These are phyloP conservation scores for Sycophila texana DNA, from an alignment of 2,888 invertebrate species.

Conservation along the genomic window DNA sequence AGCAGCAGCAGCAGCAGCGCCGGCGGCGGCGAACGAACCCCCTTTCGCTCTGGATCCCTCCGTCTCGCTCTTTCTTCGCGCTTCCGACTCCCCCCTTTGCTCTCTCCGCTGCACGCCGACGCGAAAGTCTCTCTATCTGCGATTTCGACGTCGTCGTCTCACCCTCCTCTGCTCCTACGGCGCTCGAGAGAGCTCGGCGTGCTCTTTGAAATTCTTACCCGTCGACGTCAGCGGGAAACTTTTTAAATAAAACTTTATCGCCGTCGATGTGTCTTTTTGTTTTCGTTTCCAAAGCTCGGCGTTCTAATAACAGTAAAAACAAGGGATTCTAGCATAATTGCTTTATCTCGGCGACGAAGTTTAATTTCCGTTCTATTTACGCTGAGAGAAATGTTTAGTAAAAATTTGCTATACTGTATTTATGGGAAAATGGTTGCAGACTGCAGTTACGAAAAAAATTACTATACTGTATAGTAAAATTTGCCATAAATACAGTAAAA, in stretches of 20 bases:
- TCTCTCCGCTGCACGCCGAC: neutral
- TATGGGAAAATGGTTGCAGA: too few species aligned
- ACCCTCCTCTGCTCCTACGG: conserved; percentile 15
- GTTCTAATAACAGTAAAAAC: neutral
- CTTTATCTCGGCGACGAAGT: too few species aligned
- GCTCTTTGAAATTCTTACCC: conserved; percentile 40
- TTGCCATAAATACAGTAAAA: too few species aligned
- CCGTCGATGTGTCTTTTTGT: neutral
- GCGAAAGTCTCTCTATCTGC: conserved; percentile 42
- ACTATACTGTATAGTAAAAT: too few species aligned
- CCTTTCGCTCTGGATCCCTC: conserved; percentile 41
- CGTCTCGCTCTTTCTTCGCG: conserved; percentile 5
- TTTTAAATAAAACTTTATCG: conserved; percentile 53
- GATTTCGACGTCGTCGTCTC: conserved; percentile 38
- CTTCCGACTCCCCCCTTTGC: conserved; percentile 5
- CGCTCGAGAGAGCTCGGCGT: neutral
- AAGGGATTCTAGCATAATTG: neutral
- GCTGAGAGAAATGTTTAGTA: too few species aligned
- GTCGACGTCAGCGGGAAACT: conserved; percentile 51
- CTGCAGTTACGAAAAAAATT: too few species aligned
- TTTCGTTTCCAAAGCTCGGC: neutral
- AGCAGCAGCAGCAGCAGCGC: conserved; percentile 55
- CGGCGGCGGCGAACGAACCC: conserved; percentile 25
- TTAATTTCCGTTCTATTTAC: too few species aligned
- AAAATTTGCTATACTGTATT: too few species aligned